Base-by-base conservation (phyloP, 2,113 vertebrate species). In the Myiozetetes cayanensis region DNA sequence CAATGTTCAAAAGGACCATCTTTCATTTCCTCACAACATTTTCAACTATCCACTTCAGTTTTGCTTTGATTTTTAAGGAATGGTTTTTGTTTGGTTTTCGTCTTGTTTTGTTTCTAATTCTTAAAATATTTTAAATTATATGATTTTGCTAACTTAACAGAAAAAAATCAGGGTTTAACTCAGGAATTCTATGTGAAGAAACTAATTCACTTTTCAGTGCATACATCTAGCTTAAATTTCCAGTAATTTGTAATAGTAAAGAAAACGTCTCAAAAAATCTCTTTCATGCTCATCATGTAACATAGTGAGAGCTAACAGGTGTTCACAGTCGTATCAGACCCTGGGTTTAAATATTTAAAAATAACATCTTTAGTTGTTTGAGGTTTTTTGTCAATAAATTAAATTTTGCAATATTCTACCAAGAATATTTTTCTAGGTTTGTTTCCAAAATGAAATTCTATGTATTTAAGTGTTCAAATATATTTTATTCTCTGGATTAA, bases 1-100 rank as follows among this genome's bases (percentile, higher is more conserved):
- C 0, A 1, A 9, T 55, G 31, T 39, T 37, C 25, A n/a, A 79
- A 56, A 9, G 23, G 8, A 52, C 56, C 35, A 10, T 59, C n/a
- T 27, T 39, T 59, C 1, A 5, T 30, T 39, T 80, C 35, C 21
- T 73, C 14, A 70, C 0, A 7, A 71, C 2, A 25, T 2, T 73
- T 92, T 73, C 43, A 83, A 14, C 15, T 63, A 74, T 14, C 18
- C 4, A 35, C 2, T 80, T 70, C 25, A n/a, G 18, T 66, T 87
- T 67, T 49, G 8, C 12, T 90, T 91, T 58, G 21, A 18, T 67
- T 81, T 74, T 5, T 12, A 63, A 49, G 23, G 5, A 20, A 4
- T 30, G 4, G 0, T 1, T 41, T 88, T 80, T 62, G 4, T 8
- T 66, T 50, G 18, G 18, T 6, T 85, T 68, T 78, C 33, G 0